phyloP scores from a whole-genome alignment of 2,113 vertebrate species.

The Porphyrio hochstetteri region DNA sequence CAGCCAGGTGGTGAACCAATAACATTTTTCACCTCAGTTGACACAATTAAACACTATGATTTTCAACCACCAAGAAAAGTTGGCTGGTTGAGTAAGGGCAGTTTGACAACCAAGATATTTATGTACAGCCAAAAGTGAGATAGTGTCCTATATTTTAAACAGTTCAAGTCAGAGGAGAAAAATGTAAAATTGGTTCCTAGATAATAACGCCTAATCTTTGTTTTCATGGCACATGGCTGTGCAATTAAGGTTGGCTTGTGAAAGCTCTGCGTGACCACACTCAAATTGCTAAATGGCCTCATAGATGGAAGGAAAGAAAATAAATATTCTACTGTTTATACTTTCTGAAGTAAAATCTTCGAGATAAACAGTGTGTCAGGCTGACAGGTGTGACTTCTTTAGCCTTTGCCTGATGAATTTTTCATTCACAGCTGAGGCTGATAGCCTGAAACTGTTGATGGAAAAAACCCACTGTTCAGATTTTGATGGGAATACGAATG shows the following conservation, averaged over 20 bases:
- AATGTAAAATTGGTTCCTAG: constrained; percentile 75
- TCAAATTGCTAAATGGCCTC: constrained; percentile 68
- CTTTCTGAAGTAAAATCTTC: constrained; percentile 44
- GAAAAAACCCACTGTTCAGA: constrained; percentile 38
- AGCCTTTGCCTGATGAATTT: constrained; percentile 62
- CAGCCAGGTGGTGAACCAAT: constrained; percentile 35
- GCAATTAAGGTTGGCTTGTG: constrained; percentile 71
- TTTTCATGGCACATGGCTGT: constrained; percentile 68
- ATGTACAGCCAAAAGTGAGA: constrained; percentile 71
- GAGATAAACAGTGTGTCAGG: constrained; percentile 68
- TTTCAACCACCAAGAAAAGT: constrained; percentile 58
- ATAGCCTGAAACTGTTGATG: constrained; percentile 61
- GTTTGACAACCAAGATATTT: constrained; percentile 73
- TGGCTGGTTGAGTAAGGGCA: constrained; percentile 61
- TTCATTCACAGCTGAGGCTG: constrained; percentile 39
- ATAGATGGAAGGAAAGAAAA: constrained; percentile 72
- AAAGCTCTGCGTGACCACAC: constrained; percentile 51
- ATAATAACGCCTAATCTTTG: constrained; percentile 73
- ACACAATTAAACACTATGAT: constrained; percentile 61
- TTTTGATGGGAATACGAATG: constrained; percentile 3
- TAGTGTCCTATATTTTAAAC: constrained; percentile 75
- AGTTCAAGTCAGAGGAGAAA: constrained; percentile 78
- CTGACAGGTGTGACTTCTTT: constrained; percentile 74
- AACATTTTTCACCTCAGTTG: constrained; percentile 30
- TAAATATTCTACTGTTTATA: constrained; percentile 73